A percentile compares a stretch with the other conserved stretches of the same genome.
These are phyloP conservation scores for Euglossa dilemma DNA, from an alignment of 1,140 invertebrate species.

Conservation along the genomic window DNA sequence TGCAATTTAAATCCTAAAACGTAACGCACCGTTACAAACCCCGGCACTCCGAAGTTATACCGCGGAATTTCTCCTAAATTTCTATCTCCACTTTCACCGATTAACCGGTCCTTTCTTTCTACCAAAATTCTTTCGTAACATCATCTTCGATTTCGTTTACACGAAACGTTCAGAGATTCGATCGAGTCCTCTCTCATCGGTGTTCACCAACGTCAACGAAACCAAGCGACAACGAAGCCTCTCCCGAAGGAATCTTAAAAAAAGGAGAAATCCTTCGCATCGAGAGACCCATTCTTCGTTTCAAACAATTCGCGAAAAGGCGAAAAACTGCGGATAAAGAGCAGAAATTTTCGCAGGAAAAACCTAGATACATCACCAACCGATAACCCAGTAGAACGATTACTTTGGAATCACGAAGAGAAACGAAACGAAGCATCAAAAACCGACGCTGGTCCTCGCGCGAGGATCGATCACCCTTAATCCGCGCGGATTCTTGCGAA, in stretches of 20 bases:
- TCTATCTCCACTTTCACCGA: neutral
- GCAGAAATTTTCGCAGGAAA: too few relatives aligned
- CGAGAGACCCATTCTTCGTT: too few relatives aligned
- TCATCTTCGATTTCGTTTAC: neutral
- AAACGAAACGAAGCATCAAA: neutral
- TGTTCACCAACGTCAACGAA: neutral
- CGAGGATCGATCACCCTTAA: conserved; percentile 25
- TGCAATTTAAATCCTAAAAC: neutral
- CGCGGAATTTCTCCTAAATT: neutral
- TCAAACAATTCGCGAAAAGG: too few relatives aligned
- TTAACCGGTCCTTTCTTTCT: neutral
- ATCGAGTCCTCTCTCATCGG: too few relatives aligned
- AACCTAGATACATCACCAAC: neutral
- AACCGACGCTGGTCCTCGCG: neutral
- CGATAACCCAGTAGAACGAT: neutral
- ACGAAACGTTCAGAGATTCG: neutral
- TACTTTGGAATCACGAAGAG: neutral
- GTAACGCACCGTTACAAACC: neutral
- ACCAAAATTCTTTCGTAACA: neutral
- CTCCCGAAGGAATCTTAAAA: too few relatives aligned
- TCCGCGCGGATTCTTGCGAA: conserved; percentile 34
- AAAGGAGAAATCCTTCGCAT: too few relatives aligned
- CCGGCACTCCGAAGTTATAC: neutral
- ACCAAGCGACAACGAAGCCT: neutral
- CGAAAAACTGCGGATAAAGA: too few relatives aligned